Evolutionary conservation across 2,797 vertebrate genomes (phyloP).

Genomic region (Euthynnus affinis): DNA sequence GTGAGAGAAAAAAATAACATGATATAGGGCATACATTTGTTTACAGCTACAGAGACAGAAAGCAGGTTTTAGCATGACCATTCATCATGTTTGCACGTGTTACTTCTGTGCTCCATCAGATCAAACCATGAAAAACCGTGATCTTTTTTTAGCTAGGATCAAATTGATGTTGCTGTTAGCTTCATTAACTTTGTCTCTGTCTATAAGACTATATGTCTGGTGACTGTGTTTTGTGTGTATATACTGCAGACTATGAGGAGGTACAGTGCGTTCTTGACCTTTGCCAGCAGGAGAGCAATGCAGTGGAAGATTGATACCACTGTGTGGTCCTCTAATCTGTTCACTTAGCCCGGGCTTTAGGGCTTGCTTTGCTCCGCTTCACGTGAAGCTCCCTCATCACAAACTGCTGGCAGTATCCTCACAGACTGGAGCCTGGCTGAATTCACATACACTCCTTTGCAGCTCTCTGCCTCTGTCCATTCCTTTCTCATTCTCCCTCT

Average conservation of each 20-base stretch:
- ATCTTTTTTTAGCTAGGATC: conserved; percentile 13
- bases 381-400: conserved; percentile 67
- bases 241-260: conserved; percentile 31
- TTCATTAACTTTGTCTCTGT: conserved; percentile 37
- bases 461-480: conserved; percentile 1
- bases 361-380: conserved; percentile 64
- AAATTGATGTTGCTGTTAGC: conserved; percentile 35
- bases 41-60: background rate
- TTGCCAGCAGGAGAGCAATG: conserved; percentile 41
- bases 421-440: conserved; percentile 6
- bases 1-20: background rate
- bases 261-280: conserved; percentile 61
- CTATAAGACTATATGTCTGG: conserved; percentile 16
- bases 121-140: conserved; percentile 13
- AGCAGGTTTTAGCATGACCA: background rate
- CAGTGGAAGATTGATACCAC: conserved; percentile 50
- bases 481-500: background rate
- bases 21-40: background rate
- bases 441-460: conserved; percentile 13
- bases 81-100: conserved; percentile 9
- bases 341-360: conserved; percentile 72
- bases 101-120: conserved; percentile 24
- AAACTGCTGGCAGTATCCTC: conserved; percentile 39
- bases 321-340: conserved; percentile 68
- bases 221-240: conserved; percentile 16